Conservation (phyloP, 2,888 invertebrate species). For the Osedax frankpressi region DNA sequence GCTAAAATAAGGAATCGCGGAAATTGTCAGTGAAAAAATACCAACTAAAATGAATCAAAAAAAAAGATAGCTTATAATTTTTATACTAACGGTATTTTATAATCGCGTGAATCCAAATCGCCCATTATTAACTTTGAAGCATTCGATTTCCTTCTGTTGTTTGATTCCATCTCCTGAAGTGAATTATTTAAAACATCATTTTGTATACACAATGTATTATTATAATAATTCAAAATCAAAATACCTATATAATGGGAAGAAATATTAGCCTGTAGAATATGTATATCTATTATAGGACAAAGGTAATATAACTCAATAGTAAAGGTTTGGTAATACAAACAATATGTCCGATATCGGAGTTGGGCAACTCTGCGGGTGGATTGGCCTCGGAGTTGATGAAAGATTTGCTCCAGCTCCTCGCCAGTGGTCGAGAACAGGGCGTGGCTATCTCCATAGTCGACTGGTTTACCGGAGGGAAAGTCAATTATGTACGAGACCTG, state of each 20-base stretch:
- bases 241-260: neutral
- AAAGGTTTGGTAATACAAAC: too few species aligned
- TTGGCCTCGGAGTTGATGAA: neutral
- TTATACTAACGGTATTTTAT: neutral
- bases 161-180: neutral
- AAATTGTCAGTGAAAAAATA: too few species aligned
- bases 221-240: neutral
- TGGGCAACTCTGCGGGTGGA: too few species aligned
- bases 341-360: too few species aligned
- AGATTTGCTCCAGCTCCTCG: neutral
- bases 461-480: neutral
- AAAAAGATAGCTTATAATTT: neutral
- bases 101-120: neutral
- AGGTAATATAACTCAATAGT: too few species aligned
- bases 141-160: neutral
- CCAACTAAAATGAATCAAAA: too few species aligned
- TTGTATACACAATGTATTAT: too few species aligned
- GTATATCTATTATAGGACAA: too few species aligned
- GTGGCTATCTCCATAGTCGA: neutral
- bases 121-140: neutral
- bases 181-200: too few species aligned
- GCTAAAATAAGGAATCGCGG: too few species aligned
- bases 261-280: too few species aligned
- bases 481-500: too few species aligned
- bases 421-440: neutral